Base-by-base conservation (phyloP, 2,888 invertebrate species). In the Pyrochroa serraticornis region DNA sequence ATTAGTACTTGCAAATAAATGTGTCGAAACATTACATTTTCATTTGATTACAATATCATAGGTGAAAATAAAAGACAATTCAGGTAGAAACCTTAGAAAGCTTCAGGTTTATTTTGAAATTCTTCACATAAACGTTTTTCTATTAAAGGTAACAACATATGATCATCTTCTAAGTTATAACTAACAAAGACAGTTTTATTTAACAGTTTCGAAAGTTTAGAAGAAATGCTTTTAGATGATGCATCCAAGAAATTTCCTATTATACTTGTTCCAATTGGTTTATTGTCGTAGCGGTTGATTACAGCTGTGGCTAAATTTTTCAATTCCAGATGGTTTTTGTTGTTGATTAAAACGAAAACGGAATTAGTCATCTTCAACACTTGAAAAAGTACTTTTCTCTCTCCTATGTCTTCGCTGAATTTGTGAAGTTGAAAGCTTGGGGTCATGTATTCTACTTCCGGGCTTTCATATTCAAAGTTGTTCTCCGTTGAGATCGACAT, bases 101-200 rank as follows among this genome's bases (percentile, higher is more conserved):
- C 69, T 33, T 78, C 74, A 7, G 80, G 78, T 67, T 71, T 63
- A 8, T 67, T 63, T 44, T 75, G 75, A 14, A 82, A 79, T 73
- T 82, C 81, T 62, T 80, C 75, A 54, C 73, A 69, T 7, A 82
- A 62, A 52, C 75, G 68, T 64, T 79, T 77, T 66, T 82, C 81
- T 34, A 82, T 60, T 32, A 72, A 39, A 2, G 77, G 75, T 36
- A 75, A 59, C 7, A 73, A 62, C 39, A 73, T 65, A 59, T 71
- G 72, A 68, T 80, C 78, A 5, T 74, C 66, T 31, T 74, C 71
- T 5, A 82, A 50, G 69, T 83, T 83, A 60, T 77, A 80, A 71
- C 82, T 83, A n/a, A 83, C 68, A 67, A 76, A 82, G 7, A 82
- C 78, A 45, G 77, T 77, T 66, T 82, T 82, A 3, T 77, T 72